Evolutionary conservation across 2,888 invertebrate genomes (phyloP).

Genomic region (Pammene fasciana): DNA sequence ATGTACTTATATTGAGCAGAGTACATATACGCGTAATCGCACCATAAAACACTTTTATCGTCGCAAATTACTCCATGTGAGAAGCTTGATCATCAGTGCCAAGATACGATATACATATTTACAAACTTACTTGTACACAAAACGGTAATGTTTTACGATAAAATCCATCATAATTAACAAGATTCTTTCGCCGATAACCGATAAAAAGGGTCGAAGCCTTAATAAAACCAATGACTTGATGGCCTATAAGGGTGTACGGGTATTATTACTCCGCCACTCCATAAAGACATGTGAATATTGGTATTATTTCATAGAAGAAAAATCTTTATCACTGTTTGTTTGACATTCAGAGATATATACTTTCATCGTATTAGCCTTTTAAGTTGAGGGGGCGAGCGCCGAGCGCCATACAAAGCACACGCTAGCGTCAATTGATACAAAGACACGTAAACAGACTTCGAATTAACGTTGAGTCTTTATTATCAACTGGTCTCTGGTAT

Average conservation of each 20-base stretch:
- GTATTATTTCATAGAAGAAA: not conserved
- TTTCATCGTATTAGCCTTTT: no score
- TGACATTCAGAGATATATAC: no score
- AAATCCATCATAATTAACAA: conserved; percentile 35
- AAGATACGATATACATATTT: no score
- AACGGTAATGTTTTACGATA: conserved; percentile 15
- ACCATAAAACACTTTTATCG: no score
- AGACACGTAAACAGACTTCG: not conserved
- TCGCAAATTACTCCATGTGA: no score
- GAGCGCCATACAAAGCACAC: no score
- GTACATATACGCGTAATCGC: no score
- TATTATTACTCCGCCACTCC: conserved; percentile 53
- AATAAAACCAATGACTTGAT: conserved; percentile 38
- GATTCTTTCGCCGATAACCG: conserved; percentile 32
- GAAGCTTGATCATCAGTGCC: no score
- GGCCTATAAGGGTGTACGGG: conserved; percentile 45
- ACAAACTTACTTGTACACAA: not conserved
- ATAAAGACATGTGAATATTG: conserved; percentile 1
- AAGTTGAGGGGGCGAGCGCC: no score
- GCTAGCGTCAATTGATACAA: not conserved
- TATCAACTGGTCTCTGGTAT: conserved; percentile 30
- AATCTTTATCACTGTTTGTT: no score
- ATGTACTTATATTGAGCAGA: no score
- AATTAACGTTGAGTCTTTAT: not conserved
- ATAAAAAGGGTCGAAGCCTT: conserved; percentile 36